Percentiles rank a stretch among this genome's conserved stretches.
Evolutionary conservation across 2,797 vertebrate species (phyloP).

Genomic region (Mormyrops attenuatus): DNA sequence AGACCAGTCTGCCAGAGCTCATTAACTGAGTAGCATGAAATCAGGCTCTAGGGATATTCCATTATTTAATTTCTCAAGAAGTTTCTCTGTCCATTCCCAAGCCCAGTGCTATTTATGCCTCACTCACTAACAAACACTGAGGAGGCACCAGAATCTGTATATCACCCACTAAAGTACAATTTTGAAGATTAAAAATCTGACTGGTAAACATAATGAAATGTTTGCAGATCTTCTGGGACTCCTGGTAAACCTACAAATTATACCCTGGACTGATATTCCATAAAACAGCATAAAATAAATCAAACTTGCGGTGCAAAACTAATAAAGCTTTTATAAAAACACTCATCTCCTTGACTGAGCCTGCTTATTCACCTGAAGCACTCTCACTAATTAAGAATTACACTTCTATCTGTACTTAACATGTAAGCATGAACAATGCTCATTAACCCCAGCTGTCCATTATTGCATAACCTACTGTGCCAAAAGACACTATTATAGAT

Average conservation of each 20-base stretch:
- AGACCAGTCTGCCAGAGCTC: constrained; percentile 32
- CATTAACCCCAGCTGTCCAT: background rate
- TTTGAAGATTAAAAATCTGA: background rate
- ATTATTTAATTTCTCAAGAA: background rate
- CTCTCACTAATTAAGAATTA: background rate
- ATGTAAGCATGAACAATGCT: background rate
- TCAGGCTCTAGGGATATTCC: background rate
- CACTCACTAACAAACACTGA: background rate
- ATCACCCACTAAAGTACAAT: background rate
- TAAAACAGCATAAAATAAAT: background rate
- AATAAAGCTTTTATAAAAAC: background rate
- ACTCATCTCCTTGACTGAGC: background rate
- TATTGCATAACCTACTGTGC: background rate
- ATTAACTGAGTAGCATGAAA: constrained; percentile 43
- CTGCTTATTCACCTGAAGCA: background rate
- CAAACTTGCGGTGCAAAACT: background rate
- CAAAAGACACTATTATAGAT: background rate
- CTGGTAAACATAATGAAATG: background rate
- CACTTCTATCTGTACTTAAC: background rate
- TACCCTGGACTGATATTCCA: background rate
- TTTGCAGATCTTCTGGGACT: background rate
- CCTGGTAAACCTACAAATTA: background rate
- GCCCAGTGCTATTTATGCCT: background rate
- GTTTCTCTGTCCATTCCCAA: background rate
- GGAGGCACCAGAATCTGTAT: background rate